A percentile compares a stretch with the other conserved stretches of the same genome.
Evolutionary conservation across 2,113 vertebrate genomes (phyloP).

Genomic region (Catharus fuscescens): DNA sequence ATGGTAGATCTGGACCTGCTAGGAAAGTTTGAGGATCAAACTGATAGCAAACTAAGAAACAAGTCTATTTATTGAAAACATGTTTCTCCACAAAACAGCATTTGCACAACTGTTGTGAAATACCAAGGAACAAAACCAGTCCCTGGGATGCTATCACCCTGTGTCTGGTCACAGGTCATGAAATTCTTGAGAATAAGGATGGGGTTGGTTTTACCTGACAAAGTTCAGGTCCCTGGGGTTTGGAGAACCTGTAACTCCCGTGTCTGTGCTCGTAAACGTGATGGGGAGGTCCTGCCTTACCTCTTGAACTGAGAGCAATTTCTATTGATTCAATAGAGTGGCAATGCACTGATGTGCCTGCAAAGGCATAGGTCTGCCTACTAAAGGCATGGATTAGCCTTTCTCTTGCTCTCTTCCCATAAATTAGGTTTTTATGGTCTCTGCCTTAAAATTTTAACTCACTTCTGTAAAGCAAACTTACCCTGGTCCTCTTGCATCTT

Average conservation of each 20-base stretch:
- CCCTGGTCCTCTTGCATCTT: neutral
- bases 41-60: neutral
- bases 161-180: neutral
- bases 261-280: neutral
- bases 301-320: rapidly evolving
- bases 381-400: neutral
- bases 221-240: neutral
- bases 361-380: neutral
- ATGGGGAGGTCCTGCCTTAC: rapidly evolving
- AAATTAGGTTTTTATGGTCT: neutral
- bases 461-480: neutral
- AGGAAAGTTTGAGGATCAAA: neutral
- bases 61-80: neutral
- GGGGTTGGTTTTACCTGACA: neutral
- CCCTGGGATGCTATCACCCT: neutral
- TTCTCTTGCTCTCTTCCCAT: neutral
- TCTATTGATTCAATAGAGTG: neutral
- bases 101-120: neutral
- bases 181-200: neutral
- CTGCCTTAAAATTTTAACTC: neutral
- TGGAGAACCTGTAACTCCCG: neutral
- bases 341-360: neutral
- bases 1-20: neutral
- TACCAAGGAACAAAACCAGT: neutral
- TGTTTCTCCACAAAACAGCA: neutral